These are phyloP conservation scores for Ceratosolen solmsi DNA, from an alignment of 1,140 invertebrate genomes.

Conservation along the genomic window DNA sequence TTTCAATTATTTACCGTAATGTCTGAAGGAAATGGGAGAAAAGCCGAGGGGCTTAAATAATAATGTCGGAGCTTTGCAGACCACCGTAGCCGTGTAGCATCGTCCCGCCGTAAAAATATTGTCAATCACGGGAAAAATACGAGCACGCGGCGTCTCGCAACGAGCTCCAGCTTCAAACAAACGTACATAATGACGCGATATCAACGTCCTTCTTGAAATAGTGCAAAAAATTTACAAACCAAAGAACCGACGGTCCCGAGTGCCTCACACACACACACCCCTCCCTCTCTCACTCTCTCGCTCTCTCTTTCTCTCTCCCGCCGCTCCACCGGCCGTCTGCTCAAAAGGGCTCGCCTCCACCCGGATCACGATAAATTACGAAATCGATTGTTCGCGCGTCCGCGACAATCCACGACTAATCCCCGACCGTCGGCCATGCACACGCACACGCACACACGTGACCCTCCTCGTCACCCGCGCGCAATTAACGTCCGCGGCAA, in stretches of 20 bases:
- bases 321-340: background rate
- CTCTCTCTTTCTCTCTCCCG: background rate
- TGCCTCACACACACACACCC: background rate
- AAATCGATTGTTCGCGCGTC: slow-evolving; percentile 41
- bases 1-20: too few species aligned
- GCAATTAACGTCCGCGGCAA: slow-evolving; percentile 39
- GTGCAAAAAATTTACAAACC: background rate
- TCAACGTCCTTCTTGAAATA: background rate
- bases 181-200: background rate
- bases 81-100: too few species aligned
- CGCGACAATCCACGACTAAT: slow-evolving; percentile 26
- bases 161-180: background rate
- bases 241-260: background rate
- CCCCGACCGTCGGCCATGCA: background rate
- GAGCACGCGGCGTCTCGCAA: background rate
- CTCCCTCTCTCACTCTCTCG: background rate
- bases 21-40: too few species aligned
- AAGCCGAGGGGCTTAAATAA: too few species aligned
- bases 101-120: background rate
- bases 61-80: too few species aligned
- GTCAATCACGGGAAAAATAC: background rate
- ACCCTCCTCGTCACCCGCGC: background rate
- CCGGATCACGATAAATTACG: slow-evolving; percentile 16
- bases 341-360: background rate
- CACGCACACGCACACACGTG: background rate